Evolutionary conservation across 2,113 vertebrate species (phyloP).

Genomic region (Dasyurus viverrinus): DNA sequence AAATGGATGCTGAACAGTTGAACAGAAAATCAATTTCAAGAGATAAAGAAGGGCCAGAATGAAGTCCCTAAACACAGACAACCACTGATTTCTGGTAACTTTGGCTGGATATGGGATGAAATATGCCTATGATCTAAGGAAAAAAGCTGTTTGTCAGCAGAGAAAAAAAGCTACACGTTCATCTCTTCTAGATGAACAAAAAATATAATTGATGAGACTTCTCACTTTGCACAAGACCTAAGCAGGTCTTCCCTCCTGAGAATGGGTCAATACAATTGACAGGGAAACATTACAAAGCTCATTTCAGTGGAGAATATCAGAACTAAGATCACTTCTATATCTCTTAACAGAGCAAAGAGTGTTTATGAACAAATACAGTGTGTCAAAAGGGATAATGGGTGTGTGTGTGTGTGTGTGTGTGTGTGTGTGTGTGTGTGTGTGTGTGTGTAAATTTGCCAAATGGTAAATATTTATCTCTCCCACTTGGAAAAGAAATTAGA

Average conservation of each 20-base stretch:
- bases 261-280: background rate
- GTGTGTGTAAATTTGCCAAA: background rate
- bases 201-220: background rate
- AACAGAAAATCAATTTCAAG: slow-evolving; percentile 9
- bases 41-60: background rate
- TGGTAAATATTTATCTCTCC: background rate
- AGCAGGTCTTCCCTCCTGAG: background rate
- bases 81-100: background rate
- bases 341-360: background rate
- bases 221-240: background rate
- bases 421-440: no score
- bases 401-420: no score
- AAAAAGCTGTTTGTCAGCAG: background rate
- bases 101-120: background rate
- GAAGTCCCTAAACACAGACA: background rate
- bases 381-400: background rate
- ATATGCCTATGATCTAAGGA: background rate
- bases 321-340: background rate
- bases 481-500: background rate
- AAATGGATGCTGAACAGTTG: slow-evolving; percentile 27
- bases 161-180: background rate
- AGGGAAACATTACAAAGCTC: background rate
- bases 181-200: background rate
- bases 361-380: background rate
- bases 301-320: background rate